Percentiles rank a stretch among this genome's conserved stretches.
Conservation (phyloP, 2,797 vertebrate genomes). For the Lagodon rhomboides region DNA sequence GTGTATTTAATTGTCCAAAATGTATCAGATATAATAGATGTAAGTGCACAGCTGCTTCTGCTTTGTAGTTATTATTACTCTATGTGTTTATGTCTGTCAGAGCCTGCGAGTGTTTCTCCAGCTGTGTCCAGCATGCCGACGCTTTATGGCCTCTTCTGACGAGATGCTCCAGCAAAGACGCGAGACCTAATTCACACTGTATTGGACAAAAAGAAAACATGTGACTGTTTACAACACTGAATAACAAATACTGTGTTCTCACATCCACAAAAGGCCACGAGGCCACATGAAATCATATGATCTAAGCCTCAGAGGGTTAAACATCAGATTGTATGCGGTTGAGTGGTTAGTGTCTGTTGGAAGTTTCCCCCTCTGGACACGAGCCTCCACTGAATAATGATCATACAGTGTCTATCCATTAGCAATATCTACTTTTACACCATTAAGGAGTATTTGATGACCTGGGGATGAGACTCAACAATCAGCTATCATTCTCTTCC, state of each 20-base stretch:
- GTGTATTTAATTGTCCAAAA: conserved; percentile 31
- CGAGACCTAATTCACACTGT: background rate
- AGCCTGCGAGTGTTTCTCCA: conserved; percentile 40
- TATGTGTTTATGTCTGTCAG: conserved; percentile 37
- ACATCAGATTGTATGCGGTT: conserved; percentile 7
- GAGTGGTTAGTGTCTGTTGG: background rate
- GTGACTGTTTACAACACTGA: conserved; percentile 3
- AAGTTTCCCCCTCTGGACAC: conserved; percentile 1
- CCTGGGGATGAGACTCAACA: no score
- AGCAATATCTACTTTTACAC: background rate
- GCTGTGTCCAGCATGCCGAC: conserved; percentile 35
- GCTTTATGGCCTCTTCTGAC: conserved; percentile 36
- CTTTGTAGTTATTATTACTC: conserved; percentile 22
- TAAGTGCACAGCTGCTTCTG: conserved; percentile 37
- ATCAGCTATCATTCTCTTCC: no score
- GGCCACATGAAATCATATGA: conserved; percentile 6
- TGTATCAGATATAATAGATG: conserved; percentile 28
- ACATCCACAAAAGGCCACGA: background rate
- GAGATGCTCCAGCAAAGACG: conserved; percentile 5
- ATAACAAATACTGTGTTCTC: background rate
- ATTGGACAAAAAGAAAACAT: background rate
- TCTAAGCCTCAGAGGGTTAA: background rate
- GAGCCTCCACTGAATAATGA: background rate
- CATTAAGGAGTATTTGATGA: no score
- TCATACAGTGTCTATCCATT: background rate